Base-by-base conservation (phyloP, 2,113 vertebrate genomes). In the Paramisgurnus dabryanus region DNA sequence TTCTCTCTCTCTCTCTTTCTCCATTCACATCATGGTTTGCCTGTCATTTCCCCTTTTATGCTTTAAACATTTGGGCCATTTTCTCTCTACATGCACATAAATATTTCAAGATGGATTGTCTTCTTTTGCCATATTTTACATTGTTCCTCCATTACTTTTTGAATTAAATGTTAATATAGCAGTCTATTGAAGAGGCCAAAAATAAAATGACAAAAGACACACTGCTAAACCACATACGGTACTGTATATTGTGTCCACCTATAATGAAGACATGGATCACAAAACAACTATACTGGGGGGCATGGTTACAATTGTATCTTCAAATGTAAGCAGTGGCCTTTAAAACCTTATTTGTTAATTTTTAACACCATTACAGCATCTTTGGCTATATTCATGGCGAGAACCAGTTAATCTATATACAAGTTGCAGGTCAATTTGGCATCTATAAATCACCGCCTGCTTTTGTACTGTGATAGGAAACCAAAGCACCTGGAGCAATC, bases 101-200 rank as follows among this genome's bases (percentile, higher is more conserved):
- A 93, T 93, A 90, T 93, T 93, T 92, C 18, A 93, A 83, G 7
- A 50, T 3, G 67, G 84, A 88, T 83, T 85, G 45, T 85, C 83
- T 65, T 76, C 53, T 57, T 74, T 15, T 15, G 11, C 41, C 55
- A 60, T 67, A 71, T 84, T 85, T 76, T 58, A 85, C 84, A 89
- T 89, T 87, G 85, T 88, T 82, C 84, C 88, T 91, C 89, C 90
- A 87, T 88, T 73, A 68, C 53, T 45, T 81, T 71, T 74, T 43
- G 84, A 88, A 88, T 93, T 60, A 92, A 93, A 91, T 88, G 87
- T 91, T 93, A 90, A 92, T 89, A 89, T 64, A 83, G 67, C 4
- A 18, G 67, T 6, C 8, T 58, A 67, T 27, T 47, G 58, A 78
- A 49, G 18, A 40, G 22, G 8, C 39, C 27, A 9, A 7, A 27